phyloP scores from a whole-genome alignment of 2,797 vertebrate species.

The Poeciliopsis turneri region DNA sequence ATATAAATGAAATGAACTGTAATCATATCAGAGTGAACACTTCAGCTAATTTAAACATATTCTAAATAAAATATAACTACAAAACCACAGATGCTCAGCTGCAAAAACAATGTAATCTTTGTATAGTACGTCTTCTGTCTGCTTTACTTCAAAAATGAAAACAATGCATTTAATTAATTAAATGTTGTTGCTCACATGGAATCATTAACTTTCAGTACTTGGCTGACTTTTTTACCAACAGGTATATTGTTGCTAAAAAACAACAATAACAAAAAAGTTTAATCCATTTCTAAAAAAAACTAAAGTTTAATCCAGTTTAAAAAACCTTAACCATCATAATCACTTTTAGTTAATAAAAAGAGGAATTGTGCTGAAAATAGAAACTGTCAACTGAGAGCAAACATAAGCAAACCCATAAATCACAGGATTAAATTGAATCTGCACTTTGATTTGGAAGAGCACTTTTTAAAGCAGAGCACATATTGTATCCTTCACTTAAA shows the following conservation, averaged over 20 bases:
- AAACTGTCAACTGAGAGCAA: not conserved
- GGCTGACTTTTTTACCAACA: not conserved
- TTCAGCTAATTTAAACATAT: not conserved
- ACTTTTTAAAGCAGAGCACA: not conserved
- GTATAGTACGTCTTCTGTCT: not conserved
- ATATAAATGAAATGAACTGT: not conserved
- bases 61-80: not conserved
- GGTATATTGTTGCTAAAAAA: not conserved
- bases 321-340: not conserved
- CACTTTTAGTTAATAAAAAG: not conserved
- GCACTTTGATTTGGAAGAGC: conserved; percentile 11
- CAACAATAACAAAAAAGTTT: not conserved
- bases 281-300: not conserved
- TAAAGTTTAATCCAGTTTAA: not conserved
- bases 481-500: not conserved
- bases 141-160: not conserved
- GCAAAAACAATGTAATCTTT: too few species aligned
- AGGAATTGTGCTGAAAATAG: not conserved
- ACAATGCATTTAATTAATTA: not conserved
- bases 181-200: not conserved
- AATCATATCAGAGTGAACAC: not conserved
- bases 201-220: not conserved
- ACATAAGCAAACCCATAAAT: conserved; percentile 9
- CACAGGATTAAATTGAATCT: conserved; percentile 4
- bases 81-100: not conserved